A percentile compares a stretch with the other conserved stretches of the same genome.
Conservation (phyloP, 1,140 invertebrate genomes). For the Lasaia peninsularis region DNA sequence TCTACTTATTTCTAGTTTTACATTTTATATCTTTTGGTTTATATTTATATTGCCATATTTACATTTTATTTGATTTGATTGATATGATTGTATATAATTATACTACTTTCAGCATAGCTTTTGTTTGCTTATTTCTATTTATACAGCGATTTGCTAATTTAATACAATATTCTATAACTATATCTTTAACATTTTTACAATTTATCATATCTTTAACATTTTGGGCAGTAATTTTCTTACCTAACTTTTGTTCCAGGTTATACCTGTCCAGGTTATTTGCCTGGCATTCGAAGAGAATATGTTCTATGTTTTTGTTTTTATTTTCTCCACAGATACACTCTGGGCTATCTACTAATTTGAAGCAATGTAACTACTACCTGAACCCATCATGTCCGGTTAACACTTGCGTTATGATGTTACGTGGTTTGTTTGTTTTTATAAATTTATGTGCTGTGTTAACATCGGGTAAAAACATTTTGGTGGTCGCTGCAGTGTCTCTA, state of each 20-base stretch:
- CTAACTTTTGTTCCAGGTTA: not conserved
- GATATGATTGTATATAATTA: no score
- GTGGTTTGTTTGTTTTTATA: not conserved
- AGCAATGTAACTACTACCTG: not conserved
- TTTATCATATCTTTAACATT: not conserved
- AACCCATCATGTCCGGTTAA: no score
- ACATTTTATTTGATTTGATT: no score
- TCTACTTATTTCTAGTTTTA: no score
- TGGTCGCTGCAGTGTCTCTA: not conserved
- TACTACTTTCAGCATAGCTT: no score
- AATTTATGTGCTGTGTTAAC: not conserved
- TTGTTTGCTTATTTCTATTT: no score
- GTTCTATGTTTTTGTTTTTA: not conserved
- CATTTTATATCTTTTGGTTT: no score
- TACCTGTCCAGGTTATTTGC: not conserved
- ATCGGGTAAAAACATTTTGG: not conserved
- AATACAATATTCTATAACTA: no score
- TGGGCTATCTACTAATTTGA: not conserved
- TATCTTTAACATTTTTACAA: not conserved
- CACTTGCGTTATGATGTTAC: no score
- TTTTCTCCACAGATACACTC: not conserved
- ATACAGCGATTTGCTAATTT: no score
- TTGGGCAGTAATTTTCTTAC: not conserved
- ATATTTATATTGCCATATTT: no score
- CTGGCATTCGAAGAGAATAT: no score